Percentiles rank a stretch among this genome's conserved stretches.
Conservation (phyloP, 2,113 vertebrate genomes). For the Laterallus jamaicensis region DNA sequence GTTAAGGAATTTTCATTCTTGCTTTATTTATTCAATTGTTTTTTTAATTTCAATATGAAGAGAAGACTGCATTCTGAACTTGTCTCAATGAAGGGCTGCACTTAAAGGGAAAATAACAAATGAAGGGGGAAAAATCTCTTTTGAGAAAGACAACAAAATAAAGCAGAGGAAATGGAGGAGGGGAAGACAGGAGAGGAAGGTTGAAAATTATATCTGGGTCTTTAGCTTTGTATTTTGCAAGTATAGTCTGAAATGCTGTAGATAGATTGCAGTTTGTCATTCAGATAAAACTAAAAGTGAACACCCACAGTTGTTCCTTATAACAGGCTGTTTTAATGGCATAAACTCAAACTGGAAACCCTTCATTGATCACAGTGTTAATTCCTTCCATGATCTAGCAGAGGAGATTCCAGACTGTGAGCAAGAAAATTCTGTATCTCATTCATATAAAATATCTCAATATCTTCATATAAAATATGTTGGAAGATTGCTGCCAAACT, state of each 20-base stretch:
- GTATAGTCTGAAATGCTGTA: not conserved
- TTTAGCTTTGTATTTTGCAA: not conserved
- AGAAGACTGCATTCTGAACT: constrained; percentile 18
- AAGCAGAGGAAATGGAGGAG: not conserved
- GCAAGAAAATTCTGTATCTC: not conserved
- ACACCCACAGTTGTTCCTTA: not conserved
- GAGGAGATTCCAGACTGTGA: not conserved
- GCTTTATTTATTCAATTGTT: constrained; percentile 32
- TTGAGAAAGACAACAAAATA: not conserved
- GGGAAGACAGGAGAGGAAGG: not conserved
- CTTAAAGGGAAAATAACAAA: constrained; percentile 40
- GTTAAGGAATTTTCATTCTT: constrained; percentile 32
- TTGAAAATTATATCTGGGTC: not conserved
- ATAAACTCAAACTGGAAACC: not conserved
- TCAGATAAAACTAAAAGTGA: not conserved
- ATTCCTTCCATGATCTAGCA: not conserved
- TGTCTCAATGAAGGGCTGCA: constrained; percentile 18
- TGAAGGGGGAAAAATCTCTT: not conserved
- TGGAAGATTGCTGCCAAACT: not conserved
- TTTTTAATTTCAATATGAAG: constrained; percentile 63
- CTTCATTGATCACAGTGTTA: not conserved
- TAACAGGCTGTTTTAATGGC: not conserved
- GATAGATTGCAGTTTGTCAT: not conserved
- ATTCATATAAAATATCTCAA: not conserved
- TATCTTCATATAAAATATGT: not conserved